Conservation (phyloP, 2,888 invertebrate species). For the Tachina lurida region DNA sequence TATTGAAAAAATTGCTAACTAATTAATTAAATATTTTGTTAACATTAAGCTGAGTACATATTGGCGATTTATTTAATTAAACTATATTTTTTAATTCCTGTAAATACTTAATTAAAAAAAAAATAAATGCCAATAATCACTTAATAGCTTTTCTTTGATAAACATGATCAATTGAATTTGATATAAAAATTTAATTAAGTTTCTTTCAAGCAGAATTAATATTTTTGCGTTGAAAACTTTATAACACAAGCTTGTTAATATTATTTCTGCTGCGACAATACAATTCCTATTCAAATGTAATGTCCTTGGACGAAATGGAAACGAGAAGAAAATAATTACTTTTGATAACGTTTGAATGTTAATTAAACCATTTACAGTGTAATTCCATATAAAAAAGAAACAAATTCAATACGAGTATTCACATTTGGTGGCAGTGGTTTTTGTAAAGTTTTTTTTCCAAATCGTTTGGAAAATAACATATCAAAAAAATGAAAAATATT, state of each 20-base stretch:
- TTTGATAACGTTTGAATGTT: conserved; percentile 57
- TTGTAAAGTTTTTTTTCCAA: too few species aligned
- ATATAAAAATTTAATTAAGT: background rate
- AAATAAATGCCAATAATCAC: too few species aligned
- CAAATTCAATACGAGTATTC: conserved; percentile 7
- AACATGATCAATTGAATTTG: background rate
- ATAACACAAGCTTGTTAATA: background rate
- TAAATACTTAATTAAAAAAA: too few species aligned
- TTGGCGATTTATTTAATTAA: too few species aligned
- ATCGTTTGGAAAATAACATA: too few species aligned
- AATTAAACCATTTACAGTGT: conserved; percentile 62
- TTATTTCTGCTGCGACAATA: conserved; percentile 17
- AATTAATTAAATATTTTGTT: too few species aligned
- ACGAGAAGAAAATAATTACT: conserved; percentile 30
- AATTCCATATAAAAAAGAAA: conserved; percentile 22
- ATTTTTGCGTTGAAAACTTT: background rate
- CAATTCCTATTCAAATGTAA: conserved; percentile 19
- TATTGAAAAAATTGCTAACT: too few species aligned
- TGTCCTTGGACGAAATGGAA: background rate
- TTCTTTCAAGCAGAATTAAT: background rate
- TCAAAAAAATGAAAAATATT: too few species aligned
- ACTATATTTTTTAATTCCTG: too few species aligned
- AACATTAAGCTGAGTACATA: too few species aligned
- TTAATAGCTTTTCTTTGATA: too few species aligned
- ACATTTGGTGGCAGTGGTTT: background rate